Evolutionary conservation across 2,797 vertebrate species (phyloP).

Genomic region (Scomberomorus guttatus): DNA sequence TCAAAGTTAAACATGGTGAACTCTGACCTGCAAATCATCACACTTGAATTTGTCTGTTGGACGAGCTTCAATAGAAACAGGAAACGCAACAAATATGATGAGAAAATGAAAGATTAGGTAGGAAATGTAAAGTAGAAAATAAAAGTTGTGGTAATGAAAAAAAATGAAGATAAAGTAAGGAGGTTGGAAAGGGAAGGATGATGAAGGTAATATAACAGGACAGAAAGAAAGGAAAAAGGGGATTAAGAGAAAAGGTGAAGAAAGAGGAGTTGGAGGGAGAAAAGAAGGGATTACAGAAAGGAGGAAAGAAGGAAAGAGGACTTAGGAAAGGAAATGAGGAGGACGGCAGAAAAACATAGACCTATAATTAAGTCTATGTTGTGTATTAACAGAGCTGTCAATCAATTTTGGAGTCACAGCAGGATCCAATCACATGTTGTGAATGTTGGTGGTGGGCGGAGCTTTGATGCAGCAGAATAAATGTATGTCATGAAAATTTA

Average conservation of each 20-base stretch:
- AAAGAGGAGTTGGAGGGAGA: too few relatives aligned
- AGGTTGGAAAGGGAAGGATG: neutral
- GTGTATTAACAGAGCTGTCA: neutral
- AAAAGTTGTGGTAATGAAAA: neutral
- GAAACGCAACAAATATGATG: too few relatives aligned
- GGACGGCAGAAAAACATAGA: too few relatives aligned
- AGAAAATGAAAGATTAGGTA: too few relatives aligned
- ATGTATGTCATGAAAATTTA: neutral
- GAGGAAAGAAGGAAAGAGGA: neutral
- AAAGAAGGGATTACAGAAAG: neutral
- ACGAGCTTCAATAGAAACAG: too few relatives aligned
- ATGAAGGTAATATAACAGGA: too few relatives aligned
- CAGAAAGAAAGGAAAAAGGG: neutral
- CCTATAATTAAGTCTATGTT: neutral
- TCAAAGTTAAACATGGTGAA: too few relatives aligned
- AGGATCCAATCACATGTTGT: neutral
- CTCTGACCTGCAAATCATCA: too few relatives aligned
- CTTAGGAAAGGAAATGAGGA: neutral
- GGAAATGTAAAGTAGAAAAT: too few relatives aligned
- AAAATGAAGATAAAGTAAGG: neutral
- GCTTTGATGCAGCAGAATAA: neutral
- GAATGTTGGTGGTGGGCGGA: conserved; percentile 1
- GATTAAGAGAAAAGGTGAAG: neutral
- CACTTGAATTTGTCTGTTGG: too few relatives aligned
- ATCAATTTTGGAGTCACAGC: too few relatives aligned